Evolutionary conservation across 2,113 vertebrate species (phyloP).

Genomic region (Urocolius indicus): DNA sequence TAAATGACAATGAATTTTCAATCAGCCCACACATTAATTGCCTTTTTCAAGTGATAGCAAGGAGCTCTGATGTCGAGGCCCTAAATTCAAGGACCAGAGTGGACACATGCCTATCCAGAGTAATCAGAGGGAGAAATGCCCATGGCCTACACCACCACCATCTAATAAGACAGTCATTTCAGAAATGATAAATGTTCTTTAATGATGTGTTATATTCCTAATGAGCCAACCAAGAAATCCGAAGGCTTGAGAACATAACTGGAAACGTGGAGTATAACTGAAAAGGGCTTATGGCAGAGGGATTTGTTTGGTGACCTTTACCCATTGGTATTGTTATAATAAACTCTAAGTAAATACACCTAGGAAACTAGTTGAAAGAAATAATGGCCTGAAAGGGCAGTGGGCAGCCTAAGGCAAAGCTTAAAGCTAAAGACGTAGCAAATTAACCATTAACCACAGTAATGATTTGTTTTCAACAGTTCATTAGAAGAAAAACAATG

Average conservation of each 20-base stretch:
- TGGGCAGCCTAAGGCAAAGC: background rate
- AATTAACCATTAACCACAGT: slow-evolving; percentile 46
- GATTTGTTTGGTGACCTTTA: background rate
- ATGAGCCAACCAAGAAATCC: background rate
- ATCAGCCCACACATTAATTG: background rate
- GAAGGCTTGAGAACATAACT: background rate
- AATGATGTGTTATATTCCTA: background rate
- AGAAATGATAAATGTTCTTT: background rate
- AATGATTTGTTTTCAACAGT: background rate
- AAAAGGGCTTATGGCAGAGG: background rate
- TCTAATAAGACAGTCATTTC: background rate
- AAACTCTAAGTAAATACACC: slow-evolving; percentile 10
- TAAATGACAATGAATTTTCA: background rate
- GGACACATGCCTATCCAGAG: background rate
- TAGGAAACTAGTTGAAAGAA: slow-evolving; percentile 44
- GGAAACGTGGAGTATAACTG: background rate
- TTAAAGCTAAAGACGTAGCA: slow-evolving; percentile 20
- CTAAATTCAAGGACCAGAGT: background rate
- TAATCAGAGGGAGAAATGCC: background rate
- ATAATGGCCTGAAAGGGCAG: background rate
- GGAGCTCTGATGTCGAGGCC: background rate
- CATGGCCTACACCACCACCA: background rate
- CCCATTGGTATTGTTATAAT: background rate
- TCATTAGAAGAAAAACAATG: slow-evolving; percentile 3
- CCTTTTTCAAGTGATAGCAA: background rate